phyloP scores from a whole-genome alignment of 92 coral and sea anemone species.

The Epizoanthus rinbou region DNA sequence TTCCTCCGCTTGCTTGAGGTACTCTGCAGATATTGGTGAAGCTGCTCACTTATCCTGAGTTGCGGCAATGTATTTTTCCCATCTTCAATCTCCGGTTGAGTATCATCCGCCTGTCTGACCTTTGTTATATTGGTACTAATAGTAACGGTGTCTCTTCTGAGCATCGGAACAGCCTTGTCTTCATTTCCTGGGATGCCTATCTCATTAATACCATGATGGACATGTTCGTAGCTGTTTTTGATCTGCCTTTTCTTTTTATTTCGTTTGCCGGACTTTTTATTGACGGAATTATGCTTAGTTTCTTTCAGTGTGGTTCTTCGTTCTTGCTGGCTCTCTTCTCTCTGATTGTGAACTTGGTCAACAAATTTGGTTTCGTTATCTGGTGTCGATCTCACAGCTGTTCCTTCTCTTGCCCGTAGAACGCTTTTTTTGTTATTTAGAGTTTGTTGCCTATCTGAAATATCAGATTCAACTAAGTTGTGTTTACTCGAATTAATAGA shows the following conservation, averaged over 20 bases:
- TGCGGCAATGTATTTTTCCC: constrained; percentile 35
- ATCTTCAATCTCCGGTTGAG: constrained; percentile 22
- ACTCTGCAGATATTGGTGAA: constrained; percentile 53
- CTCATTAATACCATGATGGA: background rate
- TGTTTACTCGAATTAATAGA: constrained; percentile 60
- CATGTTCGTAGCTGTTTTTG: background rate
- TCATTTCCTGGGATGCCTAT: background rate
- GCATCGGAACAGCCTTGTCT: background rate
- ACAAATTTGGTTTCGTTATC: background rate
- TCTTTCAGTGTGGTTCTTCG: background rate
- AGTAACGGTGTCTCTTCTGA: background rate
- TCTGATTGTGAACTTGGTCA: background rate
- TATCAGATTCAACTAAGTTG: background rate
- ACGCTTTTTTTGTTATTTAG: no score
- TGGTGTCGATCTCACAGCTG: no score
- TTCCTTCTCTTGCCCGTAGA: no score
- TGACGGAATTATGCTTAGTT: no score
- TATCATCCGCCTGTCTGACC: constrained; percentile 25
- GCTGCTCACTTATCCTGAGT: constrained; percentile 53
- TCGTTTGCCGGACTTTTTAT: background rate
- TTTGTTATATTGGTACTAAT: constrained; percentile 2
- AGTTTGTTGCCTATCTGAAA: no score
- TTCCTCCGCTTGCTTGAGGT: constrained; percentile 48
- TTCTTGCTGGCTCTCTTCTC: background rate
- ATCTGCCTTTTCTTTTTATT: background rate